Conservation (phyloP, 2,797 vertebrate genomes). For the Catharus ustulatus region DNA sequence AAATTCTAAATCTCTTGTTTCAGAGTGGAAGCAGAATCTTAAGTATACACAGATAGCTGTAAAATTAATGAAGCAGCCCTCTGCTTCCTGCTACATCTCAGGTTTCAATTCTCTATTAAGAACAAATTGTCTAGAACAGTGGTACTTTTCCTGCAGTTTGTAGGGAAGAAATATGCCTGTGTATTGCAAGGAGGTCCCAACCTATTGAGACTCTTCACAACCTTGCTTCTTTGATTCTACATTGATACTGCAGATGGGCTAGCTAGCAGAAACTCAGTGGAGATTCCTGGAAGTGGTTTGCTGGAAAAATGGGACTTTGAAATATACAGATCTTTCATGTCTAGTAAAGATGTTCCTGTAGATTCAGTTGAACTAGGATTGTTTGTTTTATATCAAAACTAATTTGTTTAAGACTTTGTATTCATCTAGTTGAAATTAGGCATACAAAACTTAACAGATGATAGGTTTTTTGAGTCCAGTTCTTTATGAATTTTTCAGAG, state of each 20-base stretch:
- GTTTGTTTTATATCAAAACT: not conserved
- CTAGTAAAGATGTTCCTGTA: not conserved
- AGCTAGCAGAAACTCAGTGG: not conserved
- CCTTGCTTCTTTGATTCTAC: not conserved
- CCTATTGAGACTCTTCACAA: not conserved
- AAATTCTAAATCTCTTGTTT: not conserved
- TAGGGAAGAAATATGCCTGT: not conserved
- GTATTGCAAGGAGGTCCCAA: not conserved
- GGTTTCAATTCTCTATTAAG: not conserved
- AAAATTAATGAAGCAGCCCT: not conserved
- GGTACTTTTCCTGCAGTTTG: not conserved
- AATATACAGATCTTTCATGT: not conserved
- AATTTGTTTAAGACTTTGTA: not conserved
- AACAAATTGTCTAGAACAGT: not conserved
- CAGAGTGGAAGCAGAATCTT: not conserved
- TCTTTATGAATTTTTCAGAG: not conserved
- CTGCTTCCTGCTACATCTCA: not conserved
- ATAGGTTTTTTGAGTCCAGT: not conserved
- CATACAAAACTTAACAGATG: not conserved
- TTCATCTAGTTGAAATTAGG: not conserved
- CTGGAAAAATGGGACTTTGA: not conserved
- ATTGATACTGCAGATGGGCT: not conserved
- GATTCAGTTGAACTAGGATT: not conserved
- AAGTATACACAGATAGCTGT: not conserved
- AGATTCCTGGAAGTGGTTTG: not conserved